Evolutionary conservation across 2,888 invertebrate species (phyloP), one percentile per base, ranked within the genome.

Genomic region (Dioctria linearis): DNA sequence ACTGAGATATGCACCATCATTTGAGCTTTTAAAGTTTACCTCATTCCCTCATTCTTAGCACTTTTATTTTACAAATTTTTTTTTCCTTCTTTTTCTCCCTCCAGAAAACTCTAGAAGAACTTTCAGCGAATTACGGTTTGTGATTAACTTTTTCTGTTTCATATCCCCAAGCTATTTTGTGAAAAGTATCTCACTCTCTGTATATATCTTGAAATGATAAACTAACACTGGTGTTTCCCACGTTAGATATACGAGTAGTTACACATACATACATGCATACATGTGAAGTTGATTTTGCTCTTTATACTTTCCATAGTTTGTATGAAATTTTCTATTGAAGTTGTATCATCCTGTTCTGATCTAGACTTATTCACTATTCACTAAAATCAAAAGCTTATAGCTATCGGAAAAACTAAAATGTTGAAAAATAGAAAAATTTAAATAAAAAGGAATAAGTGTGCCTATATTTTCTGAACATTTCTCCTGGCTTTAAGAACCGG

Each of bases 1-100:
- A 73, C 73, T 25, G 25, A 73, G 73, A 73, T 73, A 73, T 73
- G 73, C 73, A 73, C 73, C 57, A 73, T 73, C 73, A 73, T 73
- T 73, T 73, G 59, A 73, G 73, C 54, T 57, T 73, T 73, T 57
- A 73, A 69, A 69, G 37, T 69, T 69, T 57, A 54, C 57, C 59
- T 42, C 59, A 42, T 57, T 73, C 54, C 37, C 13, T 40, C 42
- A 54, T 57, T 57, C 73, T 73, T 54, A 39, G 25, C 51, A 40
- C n/a, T 8, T 13, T 73, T 25, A 8, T 73, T 73, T 37, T 39
- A 25, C 54, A 37, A 39, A 39, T 13, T 2, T 6, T 13, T 25
- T 39, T 69, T 39, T 39, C 51, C 8, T 49, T 49, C 25, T 25
- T 25, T 25, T 25, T 25, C 25, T 1, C 25, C 25, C 25, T 25